A percentile compares a stretch with the other conserved stretches of the same genome.
phyloP scores from a whole-genome alignment of 1,140 invertebrate genomes.

The Drosophila willistoni region DNA sequence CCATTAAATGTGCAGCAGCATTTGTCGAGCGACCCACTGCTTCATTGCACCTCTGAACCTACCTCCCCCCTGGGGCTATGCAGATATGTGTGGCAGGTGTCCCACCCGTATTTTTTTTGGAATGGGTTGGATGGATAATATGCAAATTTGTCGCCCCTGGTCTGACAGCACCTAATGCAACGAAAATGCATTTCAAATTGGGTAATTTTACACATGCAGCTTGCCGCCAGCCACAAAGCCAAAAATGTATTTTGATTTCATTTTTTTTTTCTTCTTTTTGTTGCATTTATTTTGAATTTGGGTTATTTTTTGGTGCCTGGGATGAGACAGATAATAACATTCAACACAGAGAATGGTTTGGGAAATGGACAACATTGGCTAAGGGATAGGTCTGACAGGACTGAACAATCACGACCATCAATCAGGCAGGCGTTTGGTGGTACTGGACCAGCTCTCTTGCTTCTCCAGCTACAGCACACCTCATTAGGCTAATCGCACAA shows the following conservation, averaged over 20 bases:
- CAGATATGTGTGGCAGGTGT: constrained; percentile 27
- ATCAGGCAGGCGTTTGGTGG: constrained; percentile 43
- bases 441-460: constrained; percentile 7
- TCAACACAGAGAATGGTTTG: constrained; percentile 7
- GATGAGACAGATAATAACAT: constrained; percentile 58
- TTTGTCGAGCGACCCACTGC: not conserved
- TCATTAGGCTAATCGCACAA: constrained; percentile 78
- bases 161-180: constrained; percentile 57
- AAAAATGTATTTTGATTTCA: constrained; percentile 66
- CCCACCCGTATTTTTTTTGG: constrained; percentile 10
- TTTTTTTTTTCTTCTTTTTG: constrained; percentile 9
- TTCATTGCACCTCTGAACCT: not conserved
- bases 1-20: constrained; percentile 34
- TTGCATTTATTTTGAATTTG: not conserved
- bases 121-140: constrained; percentile 37
- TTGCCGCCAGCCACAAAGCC: constrained; percentile 48
- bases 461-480: constrained; percentile 60
- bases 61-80: constrained; percentile 17
- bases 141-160: constrained; percentile 56
- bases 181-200: constrained; percentile 74
- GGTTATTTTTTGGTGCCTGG: not conserved
- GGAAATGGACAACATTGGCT: not conserved
- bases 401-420: constrained; percentile 78
- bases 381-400: constrained; percentile 62
- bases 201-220: constrained; percentile 73